Evolutionary conservation across 2,797 vertebrate genomes (phyloP).

Genomic region (Numenius phaeopus): DNA sequence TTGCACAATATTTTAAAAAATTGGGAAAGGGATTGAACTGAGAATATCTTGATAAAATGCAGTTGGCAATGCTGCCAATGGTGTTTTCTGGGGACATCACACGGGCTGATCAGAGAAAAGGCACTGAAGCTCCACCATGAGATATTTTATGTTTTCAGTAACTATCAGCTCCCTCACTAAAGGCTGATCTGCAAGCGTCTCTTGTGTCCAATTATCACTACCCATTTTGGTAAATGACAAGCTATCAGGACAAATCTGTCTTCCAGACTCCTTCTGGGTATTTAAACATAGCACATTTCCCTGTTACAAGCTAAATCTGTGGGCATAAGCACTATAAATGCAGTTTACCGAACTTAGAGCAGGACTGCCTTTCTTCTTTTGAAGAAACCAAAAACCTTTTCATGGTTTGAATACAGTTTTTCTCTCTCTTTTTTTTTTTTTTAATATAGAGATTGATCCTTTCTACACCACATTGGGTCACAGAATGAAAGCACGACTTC

Average conservation of each 20-base stretch:
- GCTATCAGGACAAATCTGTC: conserved; percentile 71
- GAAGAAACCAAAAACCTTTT: conserved; percentile 1
- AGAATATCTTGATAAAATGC: neutral
- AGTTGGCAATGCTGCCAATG: neutral
- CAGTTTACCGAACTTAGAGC: conserved; percentile 13
- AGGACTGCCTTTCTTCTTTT: neutral
- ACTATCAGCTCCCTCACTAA: conserved; percentile 53
- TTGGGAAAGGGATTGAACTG: neutral
- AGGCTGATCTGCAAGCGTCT: conserved; percentile 70
- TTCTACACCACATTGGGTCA: neutral
- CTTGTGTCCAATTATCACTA: conserved; percentile 78
- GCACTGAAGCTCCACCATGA: conserved; percentile 54
- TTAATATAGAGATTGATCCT: neutral
- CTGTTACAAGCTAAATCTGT: conserved; percentile 4
- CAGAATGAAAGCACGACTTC: conserved; percentile 19
- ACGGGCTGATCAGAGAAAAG: conserved; percentile 14
- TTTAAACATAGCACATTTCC: conserved; percentile 31
- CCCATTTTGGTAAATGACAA: conserved; percentile 76
- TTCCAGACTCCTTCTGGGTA: conserved; percentile 63
- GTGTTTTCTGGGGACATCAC: neutral
- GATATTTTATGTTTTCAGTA: conserved; percentile 57
- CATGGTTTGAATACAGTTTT: neutral
- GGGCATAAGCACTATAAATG: neutral
- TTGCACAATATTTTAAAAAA: neutral
- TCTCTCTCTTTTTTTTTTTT: neutral